Evolutionary conservation across 2,888 invertebrate species (phyloP), one percentile per base, ranked within the genome.

Genomic region (Entomobrya multifasciata): DNA sequence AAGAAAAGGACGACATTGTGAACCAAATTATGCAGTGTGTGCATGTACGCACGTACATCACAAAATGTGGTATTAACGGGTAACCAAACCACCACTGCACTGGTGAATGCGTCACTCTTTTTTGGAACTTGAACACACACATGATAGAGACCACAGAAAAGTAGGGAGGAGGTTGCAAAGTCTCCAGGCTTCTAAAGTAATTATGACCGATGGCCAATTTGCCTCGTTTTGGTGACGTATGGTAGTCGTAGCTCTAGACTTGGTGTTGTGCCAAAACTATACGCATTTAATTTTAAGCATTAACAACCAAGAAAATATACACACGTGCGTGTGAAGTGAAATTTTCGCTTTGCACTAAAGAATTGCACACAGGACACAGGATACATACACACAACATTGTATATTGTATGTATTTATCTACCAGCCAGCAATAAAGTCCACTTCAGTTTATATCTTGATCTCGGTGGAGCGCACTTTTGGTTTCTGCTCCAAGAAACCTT

Each of bases 171-270:
- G 20, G 11, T n/a, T n/a, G 27, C 15, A 55, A 41, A 49, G 78
- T 57, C 78, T 65, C 78, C 25, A 65, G 49, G 74, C 83, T 20
- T 47, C 84, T 84, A 84, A 84, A 77, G 84, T 84, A 84, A 84
- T 84, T 84, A 84, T 77, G 78, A 84, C 84, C 78, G 84, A 84
- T 84, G 70, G 70, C 78, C 84, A 84, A 84, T 84, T 84, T 84
- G 76, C 84, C 78, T 60, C 49, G 5, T 13, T 52, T 74, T 47
- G 74, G 47, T 82, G 82, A 82, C 62, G 83, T 77, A 22, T 67
- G 36, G 67, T n/a, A n/a, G n/a, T n/a, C n/a, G n/a, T n/a, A n/a
- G n/a, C n/a, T n/a, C n/a, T 36, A 55, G 70, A 52, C 47, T 79
- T 83, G 74, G 62, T 83, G 76, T 27, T 20, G 36, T 65, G 76